A percentile compares a stretch with the other conserved stretches of the same genome.
Conservation (phyloP, 2,888 invertebrate species). For the Drosophila austrosaltans region DNA sequence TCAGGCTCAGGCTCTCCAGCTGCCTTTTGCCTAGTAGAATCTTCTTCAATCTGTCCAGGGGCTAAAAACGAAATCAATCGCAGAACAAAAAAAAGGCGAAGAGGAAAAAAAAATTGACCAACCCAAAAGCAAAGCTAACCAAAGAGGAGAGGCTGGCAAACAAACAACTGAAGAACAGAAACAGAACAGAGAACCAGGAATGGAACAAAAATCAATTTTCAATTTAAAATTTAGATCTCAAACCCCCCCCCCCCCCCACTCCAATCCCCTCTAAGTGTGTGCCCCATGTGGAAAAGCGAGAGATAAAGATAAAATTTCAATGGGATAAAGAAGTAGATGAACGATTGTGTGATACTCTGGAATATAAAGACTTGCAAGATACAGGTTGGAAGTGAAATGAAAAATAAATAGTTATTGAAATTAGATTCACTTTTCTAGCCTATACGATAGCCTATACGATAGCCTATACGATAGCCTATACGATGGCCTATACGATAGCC, state of each 20-base stretch:
- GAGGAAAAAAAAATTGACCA: conserved; percentile 48
- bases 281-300: conserved; percentile 24
- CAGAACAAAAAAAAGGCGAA: conserved; percentile 22
- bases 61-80: conserved; percentile 52
- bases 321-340: background rate
- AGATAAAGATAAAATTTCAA: conserved; percentile 48
- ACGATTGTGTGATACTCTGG: background rate
- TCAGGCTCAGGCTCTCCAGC: conserved; percentile 25
- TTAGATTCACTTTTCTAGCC: too few species aligned
- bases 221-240: conserved; percentile 72
- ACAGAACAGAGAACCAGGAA: conserved; percentile 29
- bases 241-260: conserved; percentile 14
- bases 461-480: too few species aligned
- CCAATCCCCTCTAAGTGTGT: conserved; percentile 3
- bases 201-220: conserved; percentile 74
- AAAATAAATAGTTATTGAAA: too few species aligned
- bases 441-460: too few species aligned
- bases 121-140: conserved; percentile 52
- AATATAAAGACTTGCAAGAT: too few species aligned
- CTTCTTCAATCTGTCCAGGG: conserved; percentile 45
- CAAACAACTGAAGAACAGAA: conserved; percentile 23
- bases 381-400: too few species aligned
- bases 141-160: conserved; percentile 28
- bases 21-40: conserved; percentile 12
- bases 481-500: too few species aligned